phyloP scores from a whole-genome alignment of 2,888 invertebrate species.

The Archaeoteleia sp. region DNA sequence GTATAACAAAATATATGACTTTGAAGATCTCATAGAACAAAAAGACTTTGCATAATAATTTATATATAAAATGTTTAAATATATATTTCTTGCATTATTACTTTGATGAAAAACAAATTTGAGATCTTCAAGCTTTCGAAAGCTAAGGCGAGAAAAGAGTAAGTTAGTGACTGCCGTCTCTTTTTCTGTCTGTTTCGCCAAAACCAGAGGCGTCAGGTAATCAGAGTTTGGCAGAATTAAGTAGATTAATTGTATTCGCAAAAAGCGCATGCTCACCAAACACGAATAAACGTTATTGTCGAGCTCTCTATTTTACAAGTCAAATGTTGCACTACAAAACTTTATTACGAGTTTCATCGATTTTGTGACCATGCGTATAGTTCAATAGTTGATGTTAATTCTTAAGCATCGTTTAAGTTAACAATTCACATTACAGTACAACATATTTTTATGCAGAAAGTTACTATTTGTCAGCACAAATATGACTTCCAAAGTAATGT shows the following conservation, averaged over 20 bases:
- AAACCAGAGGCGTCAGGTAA: slow-evolving; percentile 74
- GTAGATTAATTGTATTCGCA: slow-evolving; percentile 36
- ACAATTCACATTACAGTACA: too few relatives aligned
- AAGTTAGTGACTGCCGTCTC: slow-evolving; percentile 64
- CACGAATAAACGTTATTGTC: slow-evolving; percentile 15
- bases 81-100: slow-evolving; percentile 5
- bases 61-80: slow-evolving; percentile 26
- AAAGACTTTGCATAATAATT: too few relatives aligned
- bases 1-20: too few relatives aligned
- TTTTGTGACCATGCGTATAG: too few relatives aligned
- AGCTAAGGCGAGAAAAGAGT: slow-evolving; percentile 45
- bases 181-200: slow-evolving; percentile 73
- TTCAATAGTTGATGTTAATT: neutral
- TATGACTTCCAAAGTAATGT: too few relatives aligned
- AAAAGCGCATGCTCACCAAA: slow-evolving; percentile 36
- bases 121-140: slow-evolving; percentile 38
- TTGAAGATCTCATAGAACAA: too few relatives aligned
- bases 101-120: slow-evolving; percentile 12
- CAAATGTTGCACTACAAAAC: too few relatives aligned
- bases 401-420: too few relatives aligned
- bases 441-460: too few relatives aligned
- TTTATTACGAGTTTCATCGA: too few relatives aligned
- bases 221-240: slow-evolving; percentile 47
- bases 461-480: too few relatives aligned
- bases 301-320: too few relatives aligned